Conservation (phyloP, 2,888 invertebrate species). For the Eretmocerus hayati region DNA sequence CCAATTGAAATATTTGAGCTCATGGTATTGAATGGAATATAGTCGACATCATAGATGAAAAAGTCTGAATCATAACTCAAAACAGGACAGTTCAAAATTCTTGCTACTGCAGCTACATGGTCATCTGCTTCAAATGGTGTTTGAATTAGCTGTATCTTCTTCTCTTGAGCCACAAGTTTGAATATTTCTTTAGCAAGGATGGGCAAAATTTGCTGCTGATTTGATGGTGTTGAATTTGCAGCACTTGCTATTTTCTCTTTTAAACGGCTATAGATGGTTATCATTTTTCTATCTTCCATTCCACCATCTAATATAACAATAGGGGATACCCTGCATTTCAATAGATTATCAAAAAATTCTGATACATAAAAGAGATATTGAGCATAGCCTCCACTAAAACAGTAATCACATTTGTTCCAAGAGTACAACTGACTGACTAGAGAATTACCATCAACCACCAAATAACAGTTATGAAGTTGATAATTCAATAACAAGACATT, state of each 20-base stretch:
- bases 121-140: constrained; percentile 86
- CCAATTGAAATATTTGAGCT: constrained; percentile 47
- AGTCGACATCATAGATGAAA: constrained; percentile 76
- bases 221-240: background rate
- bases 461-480: constrained; percentile 59
- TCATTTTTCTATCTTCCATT: constrained; percentile 64
- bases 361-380: constrained; percentile 60
- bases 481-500: constrained; percentile 57
- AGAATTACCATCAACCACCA: constrained; percentile 77
- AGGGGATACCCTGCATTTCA: constrained; percentile 63
- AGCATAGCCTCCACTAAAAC: constrained; percentile 83
- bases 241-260: background rate
- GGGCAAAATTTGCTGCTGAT: constrained; percentile 50
- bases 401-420: constrained; percentile 56
- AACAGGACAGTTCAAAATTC: constrained; percentile 72
- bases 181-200: constrained; percentile 69
- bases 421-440: constrained; percentile 65
- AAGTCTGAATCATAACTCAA: constrained; percentile 92
- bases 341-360: constrained; percentile 63
- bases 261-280: constrained; percentile 48
- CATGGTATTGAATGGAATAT: constrained; percentile 69
- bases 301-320: constrained; percentile 77
- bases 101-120: constrained; percentile 75
- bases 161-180: constrained; percentile 58
- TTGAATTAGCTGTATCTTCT: constrained; percentile 61